Base-by-base conservation (phyloP, 1,140 invertebrate species). In the Drosophila nigromelanica region DNA sequence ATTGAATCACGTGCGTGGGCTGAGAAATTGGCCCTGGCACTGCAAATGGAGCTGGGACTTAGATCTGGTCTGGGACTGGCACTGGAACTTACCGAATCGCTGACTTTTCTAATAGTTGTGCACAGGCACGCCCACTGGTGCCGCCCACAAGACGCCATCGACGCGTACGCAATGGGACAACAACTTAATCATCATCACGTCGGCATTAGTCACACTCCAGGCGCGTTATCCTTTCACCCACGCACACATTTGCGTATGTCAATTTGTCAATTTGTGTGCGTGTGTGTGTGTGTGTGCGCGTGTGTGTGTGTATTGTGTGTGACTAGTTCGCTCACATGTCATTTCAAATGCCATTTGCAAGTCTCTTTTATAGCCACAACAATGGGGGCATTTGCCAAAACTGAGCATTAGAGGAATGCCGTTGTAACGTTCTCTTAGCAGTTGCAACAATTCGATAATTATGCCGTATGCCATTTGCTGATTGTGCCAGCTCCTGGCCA, bases 171-270 rank as follows among this genome's bases (percentile, higher is more conserved):
- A 60, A 21, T 74, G 67, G 70, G 71, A 81, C 63, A 78, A 78
- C 83, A 80, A 83, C 83, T 87, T 89, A 87, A 89, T 87, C 83
- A 89, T 87, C 83, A 83, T 87, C 82, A 89, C 81, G 79, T 73
- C 72, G 62, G 66, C 82, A 87, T 87, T 87, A 87, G 83, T 87
- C 83, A 87, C 82, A 87, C 82, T 83, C 66, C 39, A 67, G 64
- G 56, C 60, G 76, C 76, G 62, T 87, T 83, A 87, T 87, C 83
- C 78, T 76, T 82, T 78, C 24, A 37, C 64, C 43, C 64, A 55
- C 52, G 11, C 60, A 40, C 37, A 33, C 24, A 50, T 42, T 37
- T 27, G 43, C 51, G 33, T 54, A 33, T 21, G 15, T 6, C 30
- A 48, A 12, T 14, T 12, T 42, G 11, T 43, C 18, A 18, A 18